These are phyloP conservation scores for Plectrocnemia conspersa DNA, from an alignment of 1,140 invertebrate species.

Conservation along the genomic window DNA sequence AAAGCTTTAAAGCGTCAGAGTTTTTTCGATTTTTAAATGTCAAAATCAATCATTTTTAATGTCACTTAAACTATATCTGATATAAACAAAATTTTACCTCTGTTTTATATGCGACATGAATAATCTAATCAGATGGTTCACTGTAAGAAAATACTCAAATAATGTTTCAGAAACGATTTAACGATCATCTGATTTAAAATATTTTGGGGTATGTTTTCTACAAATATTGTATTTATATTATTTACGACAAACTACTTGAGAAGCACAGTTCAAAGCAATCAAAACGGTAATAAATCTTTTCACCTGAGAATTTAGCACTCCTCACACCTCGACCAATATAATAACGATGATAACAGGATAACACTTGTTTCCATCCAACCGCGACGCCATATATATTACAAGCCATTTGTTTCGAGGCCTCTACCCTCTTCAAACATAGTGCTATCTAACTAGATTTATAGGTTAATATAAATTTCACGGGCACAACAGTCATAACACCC, in stretches of 20 bases:
- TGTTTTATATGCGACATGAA: background rate
- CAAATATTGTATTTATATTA: background rate
- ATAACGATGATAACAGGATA: background rate
- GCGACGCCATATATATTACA: conserved; percentile 5
- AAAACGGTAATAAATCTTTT: background rate
- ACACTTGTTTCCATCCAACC: conserved; percentile 2
- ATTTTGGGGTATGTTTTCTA: background rate
- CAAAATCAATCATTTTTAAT: no score
- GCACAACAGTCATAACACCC: conserved; percentile 5
- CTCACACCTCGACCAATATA: background rate
- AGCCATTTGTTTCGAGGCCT: background rate
- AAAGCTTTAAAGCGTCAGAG: no score
- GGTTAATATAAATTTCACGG: conserved; percentile 2
- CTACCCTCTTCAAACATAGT: background rate
- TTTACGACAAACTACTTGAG: background rate
- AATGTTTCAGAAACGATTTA: background rate
- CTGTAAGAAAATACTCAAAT: no score
- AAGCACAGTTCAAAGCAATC: background rate
- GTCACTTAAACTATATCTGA: no score
- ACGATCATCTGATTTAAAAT: background rate
- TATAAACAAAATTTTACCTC: no score
- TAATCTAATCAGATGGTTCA: background rate
- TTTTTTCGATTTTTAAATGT: no score
- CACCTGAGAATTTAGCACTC: background rate
- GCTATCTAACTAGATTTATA: conserved; percentile 9